Evolutionary conservation across 2,113 vertebrate species (phyloP).

Genomic region (Myotis yumanensis): DNA sequence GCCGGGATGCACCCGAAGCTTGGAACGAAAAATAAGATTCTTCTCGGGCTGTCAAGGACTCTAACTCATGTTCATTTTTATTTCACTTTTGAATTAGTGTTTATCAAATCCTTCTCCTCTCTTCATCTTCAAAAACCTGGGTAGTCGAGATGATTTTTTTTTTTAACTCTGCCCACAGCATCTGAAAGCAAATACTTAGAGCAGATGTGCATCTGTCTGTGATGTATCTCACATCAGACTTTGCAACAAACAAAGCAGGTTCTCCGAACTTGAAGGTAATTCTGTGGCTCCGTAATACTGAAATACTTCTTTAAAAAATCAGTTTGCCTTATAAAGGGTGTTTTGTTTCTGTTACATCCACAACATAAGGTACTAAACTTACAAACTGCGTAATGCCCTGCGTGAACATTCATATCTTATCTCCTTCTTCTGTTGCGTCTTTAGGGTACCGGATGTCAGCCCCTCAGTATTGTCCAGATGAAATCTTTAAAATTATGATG

Average conservation of each 20-base stretch:
- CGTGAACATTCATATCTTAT: not conserved
- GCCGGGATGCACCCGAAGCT: too few species aligned
- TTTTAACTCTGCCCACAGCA: not conserved
- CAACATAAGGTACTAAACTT: not conserved
- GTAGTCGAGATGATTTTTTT: not conserved
- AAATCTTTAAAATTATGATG: slow-evolving; percentile 95
- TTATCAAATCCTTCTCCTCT: not conserved
- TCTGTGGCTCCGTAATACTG: not conserved
- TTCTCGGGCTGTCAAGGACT: not conserved
- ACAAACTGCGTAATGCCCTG: rapidly evolving
- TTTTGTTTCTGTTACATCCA: not conserved
- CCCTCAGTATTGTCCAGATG: slow-evolving; percentile 96
- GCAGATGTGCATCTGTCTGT: not conserved
- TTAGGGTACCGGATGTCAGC: slow-evolving; percentile 96
- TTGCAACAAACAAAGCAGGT: not conserved
- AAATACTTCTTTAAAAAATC: not conserved
- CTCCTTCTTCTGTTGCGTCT: slow-evolving; percentile 33
- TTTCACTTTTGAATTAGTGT: not conserved
- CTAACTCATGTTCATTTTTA: not conserved
- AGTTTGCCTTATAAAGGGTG: not conserved
- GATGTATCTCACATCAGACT: not conserved
- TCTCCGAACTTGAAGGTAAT: not conserved
- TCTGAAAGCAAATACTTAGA: slow-evolving; percentile 27
- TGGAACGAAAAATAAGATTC: not conserved
- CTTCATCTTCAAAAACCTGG: not conserved